Percentiles rank a stretch among this genome's conserved stretches.
These are phyloP conservation scores for Anoncus sp. DNA, from an alignment of 2,888 invertebrate species.

Conservation along the genomic window DNA sequence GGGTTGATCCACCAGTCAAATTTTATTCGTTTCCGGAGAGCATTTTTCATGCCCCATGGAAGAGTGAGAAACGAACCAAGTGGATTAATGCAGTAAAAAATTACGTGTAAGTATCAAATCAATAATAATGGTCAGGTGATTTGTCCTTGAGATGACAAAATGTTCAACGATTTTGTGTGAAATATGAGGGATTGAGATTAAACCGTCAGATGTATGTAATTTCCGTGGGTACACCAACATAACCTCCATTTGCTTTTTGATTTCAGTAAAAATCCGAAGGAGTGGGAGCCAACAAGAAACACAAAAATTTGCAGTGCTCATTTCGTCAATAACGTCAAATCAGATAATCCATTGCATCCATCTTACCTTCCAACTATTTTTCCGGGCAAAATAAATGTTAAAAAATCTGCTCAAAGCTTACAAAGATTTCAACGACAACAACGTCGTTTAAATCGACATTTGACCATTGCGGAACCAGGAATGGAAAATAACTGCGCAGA, in stretches of 20 bases:
- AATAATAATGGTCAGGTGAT: constrained; percentile 8
- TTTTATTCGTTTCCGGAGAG: constrained; percentile 47
- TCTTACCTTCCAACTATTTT: constrained; percentile 57
- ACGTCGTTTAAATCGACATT: constrained; percentile 29
- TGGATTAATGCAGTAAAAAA: constrained; percentile 35
- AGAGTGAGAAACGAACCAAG: constrained; percentile 7
- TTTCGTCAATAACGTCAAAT: constrained; percentile 50
- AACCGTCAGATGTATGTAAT: constrained; percentile 13
- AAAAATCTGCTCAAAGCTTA: constrained; percentile 36
- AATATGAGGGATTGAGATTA: not conserved
- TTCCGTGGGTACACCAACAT: not conserved
- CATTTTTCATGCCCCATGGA: not conserved
- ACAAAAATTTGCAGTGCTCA: constrained; percentile 44
- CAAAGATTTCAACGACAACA: constrained; percentile 41
- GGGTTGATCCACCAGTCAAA: constrained; percentile 31
- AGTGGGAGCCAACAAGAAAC: constrained; percentile 32
- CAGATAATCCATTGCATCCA: constrained; percentile 47
- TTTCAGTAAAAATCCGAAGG: constrained; percentile 17
- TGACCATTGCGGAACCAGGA: not conserved
- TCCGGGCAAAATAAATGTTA: constrained; percentile 37
- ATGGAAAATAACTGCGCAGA: constrained; percentile 19
- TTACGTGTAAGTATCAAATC: constrained; percentile 30
- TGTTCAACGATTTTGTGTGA: not conserved
- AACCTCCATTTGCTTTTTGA: constrained; percentile 6
- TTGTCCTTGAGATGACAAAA: not conserved